These are phyloP conservation scores for Aquatica leii DNA, from an alignment of 2,888 invertebrate species.

Conservation along the genomic window DNA sequence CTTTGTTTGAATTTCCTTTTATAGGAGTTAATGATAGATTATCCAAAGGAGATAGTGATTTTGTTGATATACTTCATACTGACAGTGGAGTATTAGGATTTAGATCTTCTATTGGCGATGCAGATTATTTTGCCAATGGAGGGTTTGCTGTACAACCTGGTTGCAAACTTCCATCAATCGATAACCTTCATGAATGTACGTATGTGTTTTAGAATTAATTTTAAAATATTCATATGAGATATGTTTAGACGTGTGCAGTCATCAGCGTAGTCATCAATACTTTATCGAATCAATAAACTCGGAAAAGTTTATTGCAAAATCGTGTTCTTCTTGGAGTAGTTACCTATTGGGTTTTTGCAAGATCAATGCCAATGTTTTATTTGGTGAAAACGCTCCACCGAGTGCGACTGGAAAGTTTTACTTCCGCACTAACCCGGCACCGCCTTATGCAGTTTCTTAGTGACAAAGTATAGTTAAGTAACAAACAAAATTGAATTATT, in stretches of 20 bases:
- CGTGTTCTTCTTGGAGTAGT: constrained; percentile 42
- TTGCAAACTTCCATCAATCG: constrained; percentile 50
- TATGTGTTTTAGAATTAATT: constrained; percentile 16
- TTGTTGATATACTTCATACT: constrained; percentile 70
- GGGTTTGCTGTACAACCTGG: constrained; percentile 65
- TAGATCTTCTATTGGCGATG: constrained; percentile 60
- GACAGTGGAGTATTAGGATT: constrained; percentile 64
- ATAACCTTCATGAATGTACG: constrained; percentile 48
- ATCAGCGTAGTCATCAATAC: constrained; percentile 43
- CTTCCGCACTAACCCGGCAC: constrained; percentile 37
- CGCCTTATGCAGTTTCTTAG: neutral
- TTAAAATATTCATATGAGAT: neutral
- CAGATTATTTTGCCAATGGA: constrained; percentile 68
- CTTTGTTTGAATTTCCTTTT: constrained; percentile 58
- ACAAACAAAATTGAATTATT: neutral
- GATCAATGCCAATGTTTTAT: constrained; percentile 32
- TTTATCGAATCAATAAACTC: constrained; percentile 44
- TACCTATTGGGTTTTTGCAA: constrained; percentile 41
- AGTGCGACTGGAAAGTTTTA: constrained; percentile 44
- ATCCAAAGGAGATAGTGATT: constrained; percentile 64
- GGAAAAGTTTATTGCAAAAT: constrained; percentile 34
- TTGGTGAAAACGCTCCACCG: constrained; percentile 44
- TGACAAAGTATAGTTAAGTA: no score
- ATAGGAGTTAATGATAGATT: constrained; percentile 60
- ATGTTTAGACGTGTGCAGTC: constrained; percentile 45